Evolutionary conservation across 2,888 invertebrate genomes (phyloP), one percentile per base, ranked within the genome.

Genomic region (Leptogaster cylindrica): DNA sequence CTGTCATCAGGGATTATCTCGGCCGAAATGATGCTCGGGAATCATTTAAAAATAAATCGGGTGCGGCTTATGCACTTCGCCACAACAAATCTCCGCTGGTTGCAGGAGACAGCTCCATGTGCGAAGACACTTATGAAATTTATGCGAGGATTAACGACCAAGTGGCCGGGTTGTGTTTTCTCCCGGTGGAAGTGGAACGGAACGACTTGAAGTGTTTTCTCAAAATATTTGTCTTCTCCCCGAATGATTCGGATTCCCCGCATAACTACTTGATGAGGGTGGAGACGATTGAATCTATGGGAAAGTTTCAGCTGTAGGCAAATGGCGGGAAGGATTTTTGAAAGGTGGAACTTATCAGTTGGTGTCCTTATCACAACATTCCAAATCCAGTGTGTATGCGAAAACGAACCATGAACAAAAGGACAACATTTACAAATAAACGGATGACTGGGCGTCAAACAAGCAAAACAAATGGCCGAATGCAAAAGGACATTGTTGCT

Each of bases 21-120:
- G 48, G 18, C 33, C 23, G 25, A 33, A 44, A 58, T 55, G 23
- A 67, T 44, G 52, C 44, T 14, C 55, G 46, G 46, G 65, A 69
- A 67, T 67, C 69, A 67, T 69, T 67, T 69, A 67, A 69, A 69
- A 69, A 69, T 69, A 69, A 68, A 68, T 66, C 63, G 27, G n/a
- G 44, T 63, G 52, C 39, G 66, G 61, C 36, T 50, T 55, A 55
- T 52, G 63, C 64, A 52, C 31, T 39, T 12, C 39, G 48, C 64
- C 48, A 23, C 55, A 61, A 69, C 66, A 67, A 67, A 69, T 69
- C 64, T 55, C 41, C 50, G 25, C 61, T 61, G 27, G 14, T 20
- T 25, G 6, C n/a, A 31, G 23, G 2, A 39, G 41, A 20, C 14
- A 41, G 23, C 14, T 61, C 31, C 61, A 44, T 27, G 23, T 28